Base-by-base conservation (phyloP, 2,113 vertebrate species). In the Engystomops pustulosus region DNA sequence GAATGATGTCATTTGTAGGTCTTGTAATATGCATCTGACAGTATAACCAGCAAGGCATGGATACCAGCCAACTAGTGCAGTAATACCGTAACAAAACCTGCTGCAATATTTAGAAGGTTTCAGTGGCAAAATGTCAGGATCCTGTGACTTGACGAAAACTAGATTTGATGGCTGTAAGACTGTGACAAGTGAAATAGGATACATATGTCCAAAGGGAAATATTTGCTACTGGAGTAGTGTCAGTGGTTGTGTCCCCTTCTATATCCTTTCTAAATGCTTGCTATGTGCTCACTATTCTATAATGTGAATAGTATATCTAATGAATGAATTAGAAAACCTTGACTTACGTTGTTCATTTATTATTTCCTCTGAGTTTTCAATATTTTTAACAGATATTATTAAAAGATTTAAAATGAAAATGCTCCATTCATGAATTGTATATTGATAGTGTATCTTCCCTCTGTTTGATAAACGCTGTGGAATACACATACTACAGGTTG, bases 41-140 rank as follows among this genome's bases (percentile, higher is more conserved):
- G 27, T 30, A 34, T 18, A 2, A 34, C 6, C 18, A 20, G 30
- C 32, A 53, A 55, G 49, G 23, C 30, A 47, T 75, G 45, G 14
- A 8, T 53, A 32, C 47, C 5, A 6, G 25, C 58, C 25, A 8
- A 55, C 27, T 30, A n/a, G 14, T 34, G n/a, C 18, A 36, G 25
- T 11, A 60, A 5, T 12, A 23, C 53, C 5, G n/a, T 18, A 11
- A 6, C 4, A 62, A 11, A 62, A 65, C 60, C 60, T 32, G 60
- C 27, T 65, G 68, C 20, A 25, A 8, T 18, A 27, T 72, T 23
- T 45, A 23, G 2, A 70, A 44, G 38, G 69, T 15, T 71, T 25
- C 34, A 45, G n/a, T 41, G n/a, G 68, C 36, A 2, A 70, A 41
- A 41, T 69, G n/a, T 71, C 69, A 44, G 36, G 69, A 71, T 71